phyloP scores from a whole-genome alignment of 2,113 vertebrate genomes.

The Neomonachus schauinslandi region DNA sequence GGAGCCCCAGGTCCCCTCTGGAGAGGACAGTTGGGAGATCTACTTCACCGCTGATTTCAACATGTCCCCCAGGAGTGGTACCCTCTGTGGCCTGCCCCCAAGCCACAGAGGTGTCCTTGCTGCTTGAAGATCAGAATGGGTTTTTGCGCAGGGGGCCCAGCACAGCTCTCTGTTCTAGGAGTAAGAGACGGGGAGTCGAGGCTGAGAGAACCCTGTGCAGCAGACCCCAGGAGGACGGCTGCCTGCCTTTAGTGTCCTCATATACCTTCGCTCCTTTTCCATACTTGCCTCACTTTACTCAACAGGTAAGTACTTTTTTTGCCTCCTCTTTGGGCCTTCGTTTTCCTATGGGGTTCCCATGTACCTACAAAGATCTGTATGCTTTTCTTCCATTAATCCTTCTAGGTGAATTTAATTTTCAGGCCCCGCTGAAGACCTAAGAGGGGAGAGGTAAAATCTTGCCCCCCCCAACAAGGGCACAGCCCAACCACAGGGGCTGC shows the following conservation, averaged over 20 bases:
- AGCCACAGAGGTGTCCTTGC: background rate
- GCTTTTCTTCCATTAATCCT: background rate
- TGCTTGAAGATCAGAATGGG: background rate
- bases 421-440: background rate
- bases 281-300: no score
- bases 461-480: background rate
- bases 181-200: background rate
- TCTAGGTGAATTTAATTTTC: background rate
- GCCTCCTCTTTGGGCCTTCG: background rate
- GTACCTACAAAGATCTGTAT: background rate
- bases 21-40: background rate
- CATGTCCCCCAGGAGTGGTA: no score
- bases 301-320: background rate
- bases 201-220: background rate
- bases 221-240: background rate
- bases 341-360: background rate
- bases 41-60: background rate
- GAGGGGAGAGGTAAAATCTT: background rate
- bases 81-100: background rate
- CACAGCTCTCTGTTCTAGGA: background rate
- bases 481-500: fast-evolving
- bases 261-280: background rate
- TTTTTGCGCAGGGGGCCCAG: fast-evolving
- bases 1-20: no score
- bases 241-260: fast-evolving